Percentiles rank a stretch among this genome's conserved stretches.
phyloP scores from a whole-genome alignment of 2,888 invertebrate species.

The Mechanitis messenoides region DNA sequence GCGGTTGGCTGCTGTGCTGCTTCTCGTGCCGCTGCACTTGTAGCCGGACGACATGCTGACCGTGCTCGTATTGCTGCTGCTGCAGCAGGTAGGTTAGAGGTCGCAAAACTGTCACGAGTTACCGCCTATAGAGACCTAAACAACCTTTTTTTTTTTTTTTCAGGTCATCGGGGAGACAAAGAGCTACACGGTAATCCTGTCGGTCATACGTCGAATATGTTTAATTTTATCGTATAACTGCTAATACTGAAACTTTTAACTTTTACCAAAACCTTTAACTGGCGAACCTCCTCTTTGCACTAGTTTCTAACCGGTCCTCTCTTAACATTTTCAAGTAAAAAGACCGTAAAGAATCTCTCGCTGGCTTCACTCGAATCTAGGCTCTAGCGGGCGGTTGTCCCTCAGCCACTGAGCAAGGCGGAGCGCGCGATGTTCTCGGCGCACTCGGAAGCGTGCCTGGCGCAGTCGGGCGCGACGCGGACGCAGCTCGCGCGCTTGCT shows the following conservation, averaged over 20 bases:
- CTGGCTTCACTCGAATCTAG: neutral
- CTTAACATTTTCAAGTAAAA: no score
- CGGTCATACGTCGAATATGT: no score
- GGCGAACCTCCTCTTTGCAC: no score
- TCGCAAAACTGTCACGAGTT: constrained; percentile 1
- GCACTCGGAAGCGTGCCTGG: constrained; percentile 58
- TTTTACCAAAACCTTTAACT: no score
- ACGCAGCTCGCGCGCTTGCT: constrained; percentile 45
- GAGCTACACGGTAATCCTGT: constrained; percentile 55
- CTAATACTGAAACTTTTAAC: no score
- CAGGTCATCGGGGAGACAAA: constrained; percentile 57
- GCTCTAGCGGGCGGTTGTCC: neutral
- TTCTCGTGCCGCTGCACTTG: constrained; percentile 42
- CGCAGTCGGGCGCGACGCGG: constrained; percentile 44
- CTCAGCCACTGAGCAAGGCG: constrained; percentile 55
- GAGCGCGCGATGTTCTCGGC: constrained; percentile 65
- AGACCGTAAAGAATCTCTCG: no score
- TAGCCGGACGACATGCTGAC: constrained; percentile 24
- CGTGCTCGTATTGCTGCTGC: constrained; percentile 37
- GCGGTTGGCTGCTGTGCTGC: constrained; percentile 46
- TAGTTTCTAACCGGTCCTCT: no score
- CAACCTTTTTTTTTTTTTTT: constrained; percentile 9
- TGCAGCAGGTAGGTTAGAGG: constrained; percentile 45
- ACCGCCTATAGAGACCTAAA: neutral
- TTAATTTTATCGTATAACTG: no score